These are phyloP conservation scores for Drosophila ustulata DNA, from an alignment of 2,888 invertebrate species.

Conservation along the genomic window DNA sequence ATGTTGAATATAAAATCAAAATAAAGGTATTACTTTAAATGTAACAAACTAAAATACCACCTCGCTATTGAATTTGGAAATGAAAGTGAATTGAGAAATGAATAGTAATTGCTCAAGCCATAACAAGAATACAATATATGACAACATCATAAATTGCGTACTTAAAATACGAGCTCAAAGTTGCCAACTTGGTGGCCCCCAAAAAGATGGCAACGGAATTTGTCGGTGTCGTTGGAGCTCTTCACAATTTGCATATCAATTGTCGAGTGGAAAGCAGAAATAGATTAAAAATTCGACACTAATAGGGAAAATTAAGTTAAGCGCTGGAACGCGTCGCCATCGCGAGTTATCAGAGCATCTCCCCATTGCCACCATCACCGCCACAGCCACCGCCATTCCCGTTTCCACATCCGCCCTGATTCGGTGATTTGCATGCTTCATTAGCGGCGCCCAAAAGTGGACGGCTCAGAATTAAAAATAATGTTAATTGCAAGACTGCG, in stretches of 20 bases:
- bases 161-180: conserved; percentile 12
- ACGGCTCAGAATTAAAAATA: conserved; percentile 74
- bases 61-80: not conserved
- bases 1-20: too few relatives aligned
- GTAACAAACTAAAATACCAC: not conserved
- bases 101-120: conserved; percentile 5
- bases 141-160: conserved; percentile 9
- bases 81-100: not conserved
- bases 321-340: conserved; percentile 52
- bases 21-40: too few relatives aligned
- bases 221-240: conserved; percentile 1
- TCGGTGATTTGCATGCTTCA: conserved; percentile 77
- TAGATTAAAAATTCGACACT: conserved; percentile 75
- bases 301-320: conserved; percentile 76
- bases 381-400: conserved; percentile 8
- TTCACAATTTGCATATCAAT: conserved; percentile 77
- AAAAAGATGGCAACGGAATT: conserved; percentile 23
- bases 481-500: conserved; percentile 73
- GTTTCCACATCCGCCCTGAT: conserved; percentile 47
- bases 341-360: conserved; percentile 56
- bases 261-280: conserved; percentile 57
- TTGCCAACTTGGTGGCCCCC: not conserved
- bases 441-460: conserved; percentile 71
- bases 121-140: conserved; percentile 12
- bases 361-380: conserved; percentile 50